phyloP scores from a whole-genome alignment of 1,140 invertebrate genomes.

The Pseudomyrmex sp. region DNA sequence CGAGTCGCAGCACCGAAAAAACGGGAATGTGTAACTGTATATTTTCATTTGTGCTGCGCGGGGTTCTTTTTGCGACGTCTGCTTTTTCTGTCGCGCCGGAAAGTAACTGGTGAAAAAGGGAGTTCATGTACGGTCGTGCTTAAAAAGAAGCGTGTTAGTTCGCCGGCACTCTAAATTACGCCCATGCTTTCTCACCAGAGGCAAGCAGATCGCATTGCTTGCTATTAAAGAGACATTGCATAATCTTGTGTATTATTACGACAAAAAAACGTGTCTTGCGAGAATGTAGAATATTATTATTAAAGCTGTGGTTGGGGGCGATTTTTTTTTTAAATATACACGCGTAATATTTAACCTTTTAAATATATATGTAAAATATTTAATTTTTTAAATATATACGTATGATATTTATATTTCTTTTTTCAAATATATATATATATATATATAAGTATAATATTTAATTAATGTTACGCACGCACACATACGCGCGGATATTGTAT shows the following conservation, averaged over 20 bases:
- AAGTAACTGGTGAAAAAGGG: conserved; percentile 20
- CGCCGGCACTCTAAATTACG: conserved; percentile 34
- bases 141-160: conserved; percentile 3
- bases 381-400: background rate
- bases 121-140: conserved; percentile 9
- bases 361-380: background rate
- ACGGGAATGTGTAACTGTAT: background rate
- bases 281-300: background rate
- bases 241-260: conserved; percentile 12
- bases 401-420: no score
- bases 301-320: background rate
- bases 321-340: background rate
- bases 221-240: conserved; percentile 14
- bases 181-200: conserved; percentile 5
- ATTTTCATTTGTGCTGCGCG: conserved; percentile 31
- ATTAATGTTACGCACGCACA: no score
- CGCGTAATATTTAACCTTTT: background rate
- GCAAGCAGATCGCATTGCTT: conserved; percentile 28
- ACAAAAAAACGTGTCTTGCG: background rate
- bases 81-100: conserved; percentile 12
- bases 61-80: conserved; percentile 13
- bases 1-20: background rate
- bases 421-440: no score
- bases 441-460: no score
- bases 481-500: no score